phyloP scores from a whole-genome alignment of 2,888 invertebrate genomes.

The Lordiphosa andalusiaca region DNA sequence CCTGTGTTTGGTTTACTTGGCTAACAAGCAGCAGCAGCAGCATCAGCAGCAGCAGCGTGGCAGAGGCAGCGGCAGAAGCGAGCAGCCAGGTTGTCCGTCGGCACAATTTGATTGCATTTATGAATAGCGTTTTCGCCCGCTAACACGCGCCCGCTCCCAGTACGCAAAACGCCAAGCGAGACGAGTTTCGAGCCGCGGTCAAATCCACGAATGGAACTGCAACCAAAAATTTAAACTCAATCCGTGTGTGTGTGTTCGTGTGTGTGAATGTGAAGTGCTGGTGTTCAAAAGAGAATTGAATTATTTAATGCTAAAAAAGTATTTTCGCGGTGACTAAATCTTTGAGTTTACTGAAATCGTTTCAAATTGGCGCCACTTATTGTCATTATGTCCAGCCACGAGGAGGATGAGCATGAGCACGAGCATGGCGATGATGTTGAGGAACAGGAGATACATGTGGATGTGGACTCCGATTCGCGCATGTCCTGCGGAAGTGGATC shows the following conservation, averaged over 20 bases:
- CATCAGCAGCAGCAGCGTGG: constrained; percentile 14
- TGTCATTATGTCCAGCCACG: constrained; percentile 79
- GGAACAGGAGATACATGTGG: constrained; percentile 80
- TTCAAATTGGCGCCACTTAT: constrained; percentile 71
- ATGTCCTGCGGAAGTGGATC: constrained; percentile 80
- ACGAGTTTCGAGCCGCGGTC: constrained; percentile 71
- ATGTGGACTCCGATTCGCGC: constrained; percentile 80
- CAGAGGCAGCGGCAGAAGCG: constrained; percentile 15
- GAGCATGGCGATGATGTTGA: constrained; percentile 76
- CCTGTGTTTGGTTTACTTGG: constrained; percentile 26
- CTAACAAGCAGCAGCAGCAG: constrained; percentile 36
- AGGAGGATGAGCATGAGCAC: constrained; percentile 76
- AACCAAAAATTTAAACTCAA: constrained; percentile 33
- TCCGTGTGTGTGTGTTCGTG: constrained; percentile 14
- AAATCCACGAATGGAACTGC: constrained; percentile 13
- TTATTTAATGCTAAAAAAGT: background rate
- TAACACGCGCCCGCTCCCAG: constrained; percentile 64
- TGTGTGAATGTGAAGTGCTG: constrained; percentile 25
- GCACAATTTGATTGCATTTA: constrained; percentile 64
- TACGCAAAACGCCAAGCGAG: constrained; percentile 60
- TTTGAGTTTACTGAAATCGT: constrained; percentile 1
- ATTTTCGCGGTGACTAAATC: too few relatives aligned
- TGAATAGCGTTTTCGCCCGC: constrained; percentile 65
- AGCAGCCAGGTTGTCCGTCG: constrained; percentile 42
- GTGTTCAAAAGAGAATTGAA: background rate